phyloP scores from a whole-genome alignment of 1,140 invertebrate species.

The Nylanderia fulva region DNA sequence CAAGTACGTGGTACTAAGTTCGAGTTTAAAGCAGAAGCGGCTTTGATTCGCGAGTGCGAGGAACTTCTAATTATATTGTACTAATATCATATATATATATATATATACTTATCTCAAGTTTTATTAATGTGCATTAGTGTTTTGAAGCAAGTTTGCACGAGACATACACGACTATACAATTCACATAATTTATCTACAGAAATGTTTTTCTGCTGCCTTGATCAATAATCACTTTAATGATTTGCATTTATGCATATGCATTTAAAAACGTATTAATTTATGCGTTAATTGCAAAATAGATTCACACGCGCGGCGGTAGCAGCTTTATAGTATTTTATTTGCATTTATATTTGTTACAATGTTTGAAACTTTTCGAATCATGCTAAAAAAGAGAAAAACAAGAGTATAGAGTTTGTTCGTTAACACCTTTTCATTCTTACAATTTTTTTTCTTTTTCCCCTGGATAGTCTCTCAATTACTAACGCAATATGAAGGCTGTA shows the following conservation, averaged over 20 bases:
- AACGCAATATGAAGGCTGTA: background rate
- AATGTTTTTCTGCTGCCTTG: background rate
- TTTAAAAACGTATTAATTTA: background rate
- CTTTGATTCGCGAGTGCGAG: background rate
- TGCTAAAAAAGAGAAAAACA: background rate
- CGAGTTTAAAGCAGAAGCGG: background rate
- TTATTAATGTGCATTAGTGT: slow-evolving; percentile 19
- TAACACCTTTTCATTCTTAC: slow-evolving; percentile 4
- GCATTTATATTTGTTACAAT: slow-evolving; percentile 6
- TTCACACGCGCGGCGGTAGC: no score
- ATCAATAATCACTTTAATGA: background rate
- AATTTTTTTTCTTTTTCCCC: background rate
- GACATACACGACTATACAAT: background rate
- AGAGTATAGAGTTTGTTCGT: slow-evolving; percentile 25
- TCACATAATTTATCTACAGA: background rate
- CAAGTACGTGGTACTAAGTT: background rate
- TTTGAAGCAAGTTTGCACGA: background rate
- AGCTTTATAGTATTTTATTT: background rate
- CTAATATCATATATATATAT: no score
- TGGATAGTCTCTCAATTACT: background rate
- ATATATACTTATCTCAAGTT: background rate
- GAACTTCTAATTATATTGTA: background rate
- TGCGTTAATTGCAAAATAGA: slow-evolving; percentile 25
- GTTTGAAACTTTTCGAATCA: slow-evolving; percentile 7
- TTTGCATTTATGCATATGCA: background rate